Conservation (phyloP, 2,113 vertebrate genomes). For the cattle (Bos taurus) region ARS-UCD2.0 NC_037330.1:95327501-95328000, state of each 20-base stretch:
- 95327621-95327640: not conserved
- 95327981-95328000: not conserved
- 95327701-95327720: not conserved
- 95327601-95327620: not conserved
- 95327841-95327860: not conserved
- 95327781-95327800: not conserved
- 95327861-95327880: not conserved
- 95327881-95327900: not conserved
- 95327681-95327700: not conserved
- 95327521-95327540: not conserved
- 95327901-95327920: conserved; percentile 25
- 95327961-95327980: not conserved
- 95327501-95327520: not conserved
- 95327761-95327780: not conserved
- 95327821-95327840: not conserved
- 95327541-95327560: not conserved
- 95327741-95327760: not conserved
- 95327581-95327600: not conserved
- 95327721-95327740: not conserved
- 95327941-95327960: not conserved
- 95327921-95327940: not conserved
- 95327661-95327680: not conserved
- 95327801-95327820: not conserved
- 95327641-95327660: not conserved
- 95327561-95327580: not conserved